phyloP scores from a whole-genome alignment of 2,797 vertebrate species.

The Sebastolobus alascanus region DNA sequence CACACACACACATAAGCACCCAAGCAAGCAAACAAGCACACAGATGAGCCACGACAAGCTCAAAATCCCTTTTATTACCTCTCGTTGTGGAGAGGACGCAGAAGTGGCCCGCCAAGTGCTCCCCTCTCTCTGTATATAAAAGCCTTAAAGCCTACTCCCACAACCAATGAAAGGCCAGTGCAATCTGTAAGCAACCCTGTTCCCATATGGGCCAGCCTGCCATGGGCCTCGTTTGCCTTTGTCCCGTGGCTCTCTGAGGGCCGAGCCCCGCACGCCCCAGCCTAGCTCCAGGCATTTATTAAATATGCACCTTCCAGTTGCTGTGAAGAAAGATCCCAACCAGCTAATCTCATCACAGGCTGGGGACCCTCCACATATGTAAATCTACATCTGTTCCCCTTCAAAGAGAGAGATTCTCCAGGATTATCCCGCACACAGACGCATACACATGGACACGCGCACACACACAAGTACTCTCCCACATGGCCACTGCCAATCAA shows the following conservation, averaged over 20 bases:
- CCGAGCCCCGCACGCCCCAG: conserved; percentile 84
- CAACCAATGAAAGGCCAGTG: conserved; percentile 82
- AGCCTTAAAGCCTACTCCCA: conserved; percentile 87
- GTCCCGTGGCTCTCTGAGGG: conserved; percentile 89
- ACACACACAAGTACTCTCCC: conserved; percentile 79
- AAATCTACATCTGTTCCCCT: conserved; percentile 99
- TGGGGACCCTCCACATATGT: conserved; percentile 98
- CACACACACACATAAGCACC: conserved; percentile 30
- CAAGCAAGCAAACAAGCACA: conserved; percentile 79
- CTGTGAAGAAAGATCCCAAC: conserved; percentile 89
- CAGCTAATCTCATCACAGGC: conserved; percentile 99
- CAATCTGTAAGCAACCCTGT: conserved; percentile 90
- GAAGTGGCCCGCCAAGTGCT: conserved; percentile 79
- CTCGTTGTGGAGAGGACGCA: conserved; percentile 74
- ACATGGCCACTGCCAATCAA: conserved; percentile 90
- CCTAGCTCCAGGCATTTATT: conserved; percentile 97
- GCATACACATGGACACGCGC: conserved; percentile 60
- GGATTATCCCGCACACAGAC: conserved; percentile 89
- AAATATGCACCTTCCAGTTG: conserved; percentile 98
- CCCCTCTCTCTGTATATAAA: conserved; percentile 80
- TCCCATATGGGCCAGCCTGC: conserved; percentile 89
- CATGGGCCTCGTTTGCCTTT: conserved; percentile 89
- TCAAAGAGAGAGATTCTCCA: conserved; percentile 95
- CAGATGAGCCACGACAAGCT: conserved; percentile 83
- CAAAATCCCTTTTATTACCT: conserved; percentile 87